Conservation (phyloP, 2,888 invertebrate genomes). For the Resseliella maxima region DNA sequence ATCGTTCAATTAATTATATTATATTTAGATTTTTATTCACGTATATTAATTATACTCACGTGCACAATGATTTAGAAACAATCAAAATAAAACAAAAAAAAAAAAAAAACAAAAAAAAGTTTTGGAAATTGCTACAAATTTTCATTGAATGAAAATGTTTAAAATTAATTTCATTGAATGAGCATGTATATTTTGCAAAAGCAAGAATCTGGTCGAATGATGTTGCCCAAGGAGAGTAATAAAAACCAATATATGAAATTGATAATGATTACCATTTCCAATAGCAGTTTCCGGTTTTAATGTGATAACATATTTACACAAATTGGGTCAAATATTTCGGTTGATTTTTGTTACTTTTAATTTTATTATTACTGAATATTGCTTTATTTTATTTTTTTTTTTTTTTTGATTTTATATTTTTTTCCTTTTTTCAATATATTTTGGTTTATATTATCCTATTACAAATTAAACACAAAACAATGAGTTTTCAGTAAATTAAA, state of each 20-base stretch:
- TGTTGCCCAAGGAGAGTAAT: neutral
- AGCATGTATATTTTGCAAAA: neutral
- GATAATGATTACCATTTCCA: neutral
- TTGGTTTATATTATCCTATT: too few species aligned
- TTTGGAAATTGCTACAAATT: too few species aligned
- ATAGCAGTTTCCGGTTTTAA: neutral
- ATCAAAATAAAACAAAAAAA: too few species aligned
- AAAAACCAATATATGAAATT: neutral
- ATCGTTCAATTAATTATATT: too few species aligned
- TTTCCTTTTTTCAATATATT: too few species aligned
- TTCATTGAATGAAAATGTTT: neutral
- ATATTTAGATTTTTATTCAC: too few species aligned
- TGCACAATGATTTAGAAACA: neutral
- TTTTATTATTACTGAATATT: neutral
- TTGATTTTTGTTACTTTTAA: neutral
- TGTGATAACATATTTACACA: neutral
- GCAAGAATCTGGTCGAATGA: neutral
- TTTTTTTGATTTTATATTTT: neutral
- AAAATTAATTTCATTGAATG: neutral
- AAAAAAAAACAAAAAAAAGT: too few species aligned
- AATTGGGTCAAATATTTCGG: neutral
- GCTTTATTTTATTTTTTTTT: neutral
- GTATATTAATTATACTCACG: neutral
- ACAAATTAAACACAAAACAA: constrained; percentile 19
- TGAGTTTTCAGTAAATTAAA: neutral